Conservation (phyloP, 1,140 invertebrate species). For the Lordiphosa stackelbergi region DNA sequence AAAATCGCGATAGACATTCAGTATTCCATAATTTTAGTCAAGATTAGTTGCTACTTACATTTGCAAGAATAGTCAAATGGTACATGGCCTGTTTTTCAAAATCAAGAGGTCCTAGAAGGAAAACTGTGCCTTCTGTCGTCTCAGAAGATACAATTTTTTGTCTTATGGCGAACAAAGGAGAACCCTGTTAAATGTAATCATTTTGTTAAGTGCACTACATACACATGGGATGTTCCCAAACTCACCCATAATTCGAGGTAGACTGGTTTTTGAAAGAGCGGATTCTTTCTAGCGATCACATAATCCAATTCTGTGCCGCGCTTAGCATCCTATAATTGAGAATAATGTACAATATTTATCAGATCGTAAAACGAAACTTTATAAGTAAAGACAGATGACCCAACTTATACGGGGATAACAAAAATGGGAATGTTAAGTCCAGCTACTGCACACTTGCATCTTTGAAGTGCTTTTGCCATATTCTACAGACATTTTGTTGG, state of each 20-base stretch:
- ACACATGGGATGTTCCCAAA: constrained; percentile 1
- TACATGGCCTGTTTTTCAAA: constrained; percentile 92
- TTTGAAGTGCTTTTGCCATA: no score
- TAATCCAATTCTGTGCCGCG: constrained; percentile 89
- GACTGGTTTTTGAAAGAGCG: constrained; percentile 85
- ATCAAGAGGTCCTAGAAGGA: constrained; percentile 86
- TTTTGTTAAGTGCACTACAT: constrained; percentile 8
- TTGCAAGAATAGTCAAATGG: constrained; percentile 87
- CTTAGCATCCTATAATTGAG: constrained; percentile 82
- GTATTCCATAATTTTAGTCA: not conserved
- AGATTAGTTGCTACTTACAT: constrained; percentile 81
- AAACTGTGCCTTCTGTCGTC: constrained; percentile 86
- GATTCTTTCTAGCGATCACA: constrained; percentile 87
- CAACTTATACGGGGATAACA: no score
- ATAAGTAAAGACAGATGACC: no score
- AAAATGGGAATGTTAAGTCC: no score
- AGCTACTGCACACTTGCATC: no score
- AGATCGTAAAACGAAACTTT: no score
- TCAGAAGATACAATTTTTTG: constrained; percentile 85
- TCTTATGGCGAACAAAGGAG: constrained; percentile 85
- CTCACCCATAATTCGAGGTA: constrained; percentile 86
- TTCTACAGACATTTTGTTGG: no score
- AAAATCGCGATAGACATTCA: constrained; percentile 35
- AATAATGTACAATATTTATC: no score
- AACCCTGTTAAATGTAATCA: constrained; percentile 77